Conservation (phyloP, 2,888 invertebrate species). For the Erebia epiphron region DNA sequence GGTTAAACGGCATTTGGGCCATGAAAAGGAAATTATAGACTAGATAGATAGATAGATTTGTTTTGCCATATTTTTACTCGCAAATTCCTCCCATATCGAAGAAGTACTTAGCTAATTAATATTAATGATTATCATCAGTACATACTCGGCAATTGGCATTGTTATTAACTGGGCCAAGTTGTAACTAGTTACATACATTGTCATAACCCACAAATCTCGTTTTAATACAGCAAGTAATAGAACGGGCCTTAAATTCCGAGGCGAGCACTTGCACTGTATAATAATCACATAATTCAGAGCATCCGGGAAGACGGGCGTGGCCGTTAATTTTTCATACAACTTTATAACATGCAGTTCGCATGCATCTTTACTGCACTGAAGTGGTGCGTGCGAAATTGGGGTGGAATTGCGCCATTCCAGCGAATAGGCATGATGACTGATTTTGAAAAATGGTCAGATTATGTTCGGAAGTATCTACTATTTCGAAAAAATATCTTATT, state of each 20-base stretch:
- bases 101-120: neutral
- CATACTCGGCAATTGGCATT: conserved; percentile 12
- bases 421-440: no score
- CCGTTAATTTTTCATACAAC: conserved; percentile 37
- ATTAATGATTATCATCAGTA: neutral
- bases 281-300: conserved; percentile 40
- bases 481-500: no score
- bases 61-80: no score
- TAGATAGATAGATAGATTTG: no score
- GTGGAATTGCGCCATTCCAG: no score
- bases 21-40: no score
- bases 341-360: conserved; percentile 4
- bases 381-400: no score
- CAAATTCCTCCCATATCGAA: no score
- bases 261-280: conserved; percentile 37
- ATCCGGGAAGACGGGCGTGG: conserved; percentile 31
- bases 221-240: conserved; percentile 33
- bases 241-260: conserved; percentile 31
- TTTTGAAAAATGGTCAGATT: no score
- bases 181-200: conserved; percentile 18
- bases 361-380: neutral
- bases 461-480: no score
- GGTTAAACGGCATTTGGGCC: no score
- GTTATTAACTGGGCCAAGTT: conserved; percentile 13
- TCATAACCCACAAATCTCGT: conserved; percentile 25